phyloP scores from a whole-genome alignment of 1,140 invertebrate species.

The Hycleus cichorii region DNA sequence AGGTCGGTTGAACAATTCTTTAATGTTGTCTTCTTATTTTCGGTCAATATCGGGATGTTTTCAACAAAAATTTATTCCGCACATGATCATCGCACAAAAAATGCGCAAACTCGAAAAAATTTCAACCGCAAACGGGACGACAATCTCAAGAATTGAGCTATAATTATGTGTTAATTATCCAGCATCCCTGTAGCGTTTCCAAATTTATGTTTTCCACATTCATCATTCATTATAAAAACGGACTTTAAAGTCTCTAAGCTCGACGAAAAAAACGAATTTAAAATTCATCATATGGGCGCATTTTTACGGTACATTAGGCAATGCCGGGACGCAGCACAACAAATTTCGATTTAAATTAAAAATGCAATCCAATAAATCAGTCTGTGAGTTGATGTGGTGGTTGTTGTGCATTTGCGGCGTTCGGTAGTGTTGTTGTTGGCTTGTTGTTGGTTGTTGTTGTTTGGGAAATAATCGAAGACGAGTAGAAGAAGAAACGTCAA shows the following conservation, averaged over 20 bases:
- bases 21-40: conserved; percentile 17
- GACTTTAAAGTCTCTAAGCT: neutral
- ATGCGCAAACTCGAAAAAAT: neutral
- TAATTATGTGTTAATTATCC: neutral
- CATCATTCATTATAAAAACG: neutral
- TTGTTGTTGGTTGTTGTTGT: neutral
- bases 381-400: conserved; percentile 1
- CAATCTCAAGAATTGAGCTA: neutral
- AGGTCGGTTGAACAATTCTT: conserved; percentile 27
- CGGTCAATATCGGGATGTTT: conserved; percentile 1
- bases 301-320: conserved; percentile 20
- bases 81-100: neutral
- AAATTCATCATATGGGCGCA: conserved; percentile 5
- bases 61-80: neutral
- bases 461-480: neutral
- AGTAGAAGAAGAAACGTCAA: too few species aligned
- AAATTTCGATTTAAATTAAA: conserved; percentile 21
- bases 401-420: neutral
- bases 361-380: conserved; percentile 20
- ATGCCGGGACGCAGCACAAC: conserved; percentile 4
- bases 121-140: neutral
- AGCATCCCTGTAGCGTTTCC: neutral
- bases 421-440: conserved; percentile 1
- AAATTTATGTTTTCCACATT: neutral
- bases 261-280: neutral